Evolutionary conservation across 2,888 invertebrate species (phyloP).

Genomic region (Monochamus alternatus): DNA sequence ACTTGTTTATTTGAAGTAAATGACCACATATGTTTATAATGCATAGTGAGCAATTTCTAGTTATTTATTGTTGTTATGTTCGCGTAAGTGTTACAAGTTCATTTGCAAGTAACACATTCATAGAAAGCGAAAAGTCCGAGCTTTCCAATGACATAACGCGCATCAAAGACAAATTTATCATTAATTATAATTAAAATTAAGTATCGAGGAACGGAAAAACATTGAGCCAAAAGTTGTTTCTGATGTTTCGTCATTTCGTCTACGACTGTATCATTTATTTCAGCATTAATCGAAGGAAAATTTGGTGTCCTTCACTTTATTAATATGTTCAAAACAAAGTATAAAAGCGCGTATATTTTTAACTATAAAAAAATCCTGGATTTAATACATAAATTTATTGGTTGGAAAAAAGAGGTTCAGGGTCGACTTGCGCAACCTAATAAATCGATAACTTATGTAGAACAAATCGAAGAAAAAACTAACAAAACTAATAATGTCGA

Average conservation of each 20-base stretch:
- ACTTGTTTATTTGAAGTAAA: not conserved
- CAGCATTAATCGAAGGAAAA: not conserved
- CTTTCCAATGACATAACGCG: constrained; percentile 57
- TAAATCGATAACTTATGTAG: constrained; percentile 6
- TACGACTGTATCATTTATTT: not conserved
- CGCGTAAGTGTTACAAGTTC: constrained; percentile 50
- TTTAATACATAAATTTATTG: not conserved
- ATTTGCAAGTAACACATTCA: constrained; percentile 48
- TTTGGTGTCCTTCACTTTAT: constrained; percentile 2
- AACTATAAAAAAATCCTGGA: not conserved
- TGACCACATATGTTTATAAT: not conserved
- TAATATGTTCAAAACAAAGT: constrained; percentile 12
- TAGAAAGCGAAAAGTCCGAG: constrained; percentile 54
- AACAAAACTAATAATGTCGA: not conserved
- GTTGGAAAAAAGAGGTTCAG: not conserved
- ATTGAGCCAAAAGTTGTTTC: not conserved
- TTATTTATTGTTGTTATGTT: constrained; percentile 16
- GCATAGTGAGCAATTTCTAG: not conserved
- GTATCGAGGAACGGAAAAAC: not conserved
- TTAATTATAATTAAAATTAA: constrained; percentile 1
- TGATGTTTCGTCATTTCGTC: not conserved
- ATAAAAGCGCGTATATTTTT: not conserved
- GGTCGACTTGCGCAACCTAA: not conserved
- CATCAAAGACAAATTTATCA: not conserved
- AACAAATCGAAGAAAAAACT: not conserved